Base-by-base conservation (phyloP, 2,888 invertebrate species). In the Scaptomyza flava region DNA sequence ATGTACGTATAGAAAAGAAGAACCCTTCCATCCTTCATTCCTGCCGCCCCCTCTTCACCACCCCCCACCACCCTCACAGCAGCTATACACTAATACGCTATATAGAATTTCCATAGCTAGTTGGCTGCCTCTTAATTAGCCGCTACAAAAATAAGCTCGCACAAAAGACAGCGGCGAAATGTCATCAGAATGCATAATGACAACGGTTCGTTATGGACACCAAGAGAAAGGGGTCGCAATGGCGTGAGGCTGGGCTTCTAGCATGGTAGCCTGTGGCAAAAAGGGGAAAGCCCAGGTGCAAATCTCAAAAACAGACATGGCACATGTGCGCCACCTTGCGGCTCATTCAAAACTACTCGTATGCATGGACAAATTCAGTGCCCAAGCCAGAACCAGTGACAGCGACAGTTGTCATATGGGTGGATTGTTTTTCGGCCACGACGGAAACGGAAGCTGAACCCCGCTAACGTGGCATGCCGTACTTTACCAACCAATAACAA, bases 111-210 rank as follows among this genome's bases (percentile, higher is more conserved):
- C 75, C 70, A 78, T 67, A 63, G 78, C 60, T 58, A 65, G 78
- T 60, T 74, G 61, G 50, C 57, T 63, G 68, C 47, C 74, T 76
- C 77, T 84, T 86, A 82, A 82, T 82, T 87, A 82, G 81, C 79
- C 68, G 78, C 64, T 80, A 74, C 80, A 72, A 71, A 77, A 86
- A 83, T 76, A 71, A 81, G 69, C 73, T 82, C 65, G 48, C 62
- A 72, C 80, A 82, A 82, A 81, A 75, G 79, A 63, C 83, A 80
- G 67, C 78, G 62, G 75, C 69, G 53, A 81, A 87, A 87, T 89
- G 82, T 81, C 89, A 87, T 87, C 87, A 85, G 89, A 85, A 87
- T 89, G 86, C 87, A 87, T 85, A 85, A 89, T 85, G 87, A 83
- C 86, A 81, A 72, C 80, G 74, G 74, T 69, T 67, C 73, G 72